Evolutionary conservation across 2,888 invertebrate species (phyloP), one percentile per base, ranked within the genome.

Genomic region (Polymixis flavicincta): DNA sequence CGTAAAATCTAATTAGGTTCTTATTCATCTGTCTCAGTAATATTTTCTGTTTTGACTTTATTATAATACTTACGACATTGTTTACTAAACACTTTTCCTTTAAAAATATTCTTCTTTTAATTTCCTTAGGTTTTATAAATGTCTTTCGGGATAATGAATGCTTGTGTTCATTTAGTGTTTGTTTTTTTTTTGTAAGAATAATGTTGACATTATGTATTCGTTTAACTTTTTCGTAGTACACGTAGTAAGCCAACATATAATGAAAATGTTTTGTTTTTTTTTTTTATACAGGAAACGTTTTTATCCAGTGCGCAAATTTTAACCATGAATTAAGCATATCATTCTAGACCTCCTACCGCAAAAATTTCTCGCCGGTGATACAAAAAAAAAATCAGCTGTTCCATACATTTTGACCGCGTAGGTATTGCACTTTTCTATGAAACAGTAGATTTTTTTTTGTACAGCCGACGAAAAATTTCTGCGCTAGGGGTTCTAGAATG

Each of bases 91-190:
- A 74, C n/a, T 71, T 81, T 73, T 66, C 65, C 63, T 69, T 69
- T n/a, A 32, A 61, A 74, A 84, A 60, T 83, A 68, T 75, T 71
- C 7, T 54, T 28, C 48, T 71, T 78, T 84, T 81, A 78, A 75
- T 84, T 82, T 74, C 60, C 64, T 81, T 45, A 37, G 32, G 55
- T 17, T 42, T 75, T 75, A 78, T 69, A 64, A 64, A 68, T 78
- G 66, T 67, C 50, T 55, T 70, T 73, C 63, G 42, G 42, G 48
- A 63, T 57, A 77, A 77, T 55, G 7, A 82, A 81, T 72, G 55
- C 45, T 52, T 67, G 54, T 59, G 17, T 76, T 42, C 25, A 32
- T 60, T 68, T 5, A 25, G 37, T 50, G 50, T 42, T n/a, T 4
- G 28, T 7, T 42, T 17, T 45, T 48, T 22, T 48, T 71, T 75